These are phyloP conservation scores for Eueides isabella DNA, from an alignment of 1,140 invertebrate species.

Conservation along the genomic window DNA sequence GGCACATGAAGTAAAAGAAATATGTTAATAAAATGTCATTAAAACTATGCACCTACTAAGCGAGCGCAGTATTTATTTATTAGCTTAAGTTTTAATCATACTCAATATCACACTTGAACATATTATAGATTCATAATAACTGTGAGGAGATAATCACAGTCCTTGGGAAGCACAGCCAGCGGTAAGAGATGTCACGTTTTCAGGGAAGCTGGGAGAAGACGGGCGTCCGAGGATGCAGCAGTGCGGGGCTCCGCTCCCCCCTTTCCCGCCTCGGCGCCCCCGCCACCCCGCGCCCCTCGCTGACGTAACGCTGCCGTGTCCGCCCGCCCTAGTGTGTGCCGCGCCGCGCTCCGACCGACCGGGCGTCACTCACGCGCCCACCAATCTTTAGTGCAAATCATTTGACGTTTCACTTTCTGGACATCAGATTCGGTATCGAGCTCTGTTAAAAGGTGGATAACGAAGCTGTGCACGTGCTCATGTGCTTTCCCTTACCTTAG, in stretches of 20 bases:
- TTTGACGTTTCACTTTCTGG: constrained; percentile 74
- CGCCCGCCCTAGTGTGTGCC: constrained; percentile 80
- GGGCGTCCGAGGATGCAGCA: constrained; percentile 73
- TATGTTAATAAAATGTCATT: too few species aligned
- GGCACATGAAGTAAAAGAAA: too few species aligned
- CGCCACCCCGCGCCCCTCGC: constrained; percentile 57
- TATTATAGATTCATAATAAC: constrained; percentile 14
- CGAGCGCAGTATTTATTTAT: background rate
- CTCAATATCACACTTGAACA: background rate
- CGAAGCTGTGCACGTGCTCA: constrained; percentile 56
- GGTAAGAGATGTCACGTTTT: constrained; percentile 66
- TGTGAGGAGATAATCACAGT: constrained; percentile 25
- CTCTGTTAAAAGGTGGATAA: constrained; percentile 69
- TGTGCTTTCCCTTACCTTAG: constrained; percentile 46
- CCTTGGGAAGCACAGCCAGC: constrained; percentile 37
- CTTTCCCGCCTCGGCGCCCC: constrained; percentile 38
- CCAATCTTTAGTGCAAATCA: constrained; percentile 69
- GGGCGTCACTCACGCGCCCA: constrained; percentile 66
- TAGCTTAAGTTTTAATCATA: background rate
- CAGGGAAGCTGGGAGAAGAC: constrained; percentile 62
- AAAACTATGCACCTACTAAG: too few species aligned
- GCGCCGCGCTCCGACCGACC: constrained; percentile 72
- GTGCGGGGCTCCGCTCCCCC: constrained; percentile 60
- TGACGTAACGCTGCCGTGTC: constrained; percentile 80
- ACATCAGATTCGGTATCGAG: constrained; percentile 62